phyloP scores from a whole-genome alignment of 1,140 invertebrate genomes.

The Aphidius gifuensis region DNA sequence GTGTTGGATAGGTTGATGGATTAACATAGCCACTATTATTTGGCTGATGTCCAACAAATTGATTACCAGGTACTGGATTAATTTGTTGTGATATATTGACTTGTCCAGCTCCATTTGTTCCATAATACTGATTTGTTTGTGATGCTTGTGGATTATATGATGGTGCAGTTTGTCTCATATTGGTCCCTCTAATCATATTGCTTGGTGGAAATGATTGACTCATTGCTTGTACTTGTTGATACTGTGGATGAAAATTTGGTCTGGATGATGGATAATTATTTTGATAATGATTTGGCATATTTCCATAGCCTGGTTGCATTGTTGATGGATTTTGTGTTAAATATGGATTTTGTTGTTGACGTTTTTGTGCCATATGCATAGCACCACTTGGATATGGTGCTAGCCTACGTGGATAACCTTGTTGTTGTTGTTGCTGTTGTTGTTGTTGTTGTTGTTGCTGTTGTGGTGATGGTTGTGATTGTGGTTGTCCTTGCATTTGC shows the following conservation, averaged over 20 bases:
- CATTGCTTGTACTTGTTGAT: conserved; percentile 65
- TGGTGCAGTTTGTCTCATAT: conserved; percentile 63
- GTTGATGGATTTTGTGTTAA: conserved; percentile 27
- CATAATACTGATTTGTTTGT: conserved; percentile 59
- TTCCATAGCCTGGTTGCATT: conserved; percentile 59
- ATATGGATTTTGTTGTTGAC: conserved; percentile 44
- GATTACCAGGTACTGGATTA: conserved; percentile 9
- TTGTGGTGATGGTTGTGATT: background rate
- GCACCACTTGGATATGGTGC: conserved; percentile 76
- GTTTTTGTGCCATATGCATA: conserved; percentile 79
- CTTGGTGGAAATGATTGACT: conserved; percentile 54
- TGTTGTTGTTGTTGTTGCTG: too few relatives aligned
- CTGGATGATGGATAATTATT: conserved; percentile 53
- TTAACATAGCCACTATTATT: background rate
- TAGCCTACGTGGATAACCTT: conserved; percentile 61
- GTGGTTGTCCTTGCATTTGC: conserved; percentile 56
- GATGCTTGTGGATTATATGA: conserved; percentile 58
- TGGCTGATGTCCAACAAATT: conserved; percentile 44
- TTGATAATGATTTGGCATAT: conserved; percentile 57
- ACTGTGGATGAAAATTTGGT: conserved; percentile 66
- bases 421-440: conserved; percentile 29
- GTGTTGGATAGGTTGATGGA: too few relatives aligned
- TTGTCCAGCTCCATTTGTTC: conserved; percentile 44
- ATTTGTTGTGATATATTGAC: conserved; percentile 35
- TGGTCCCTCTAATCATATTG: conserved; percentile 49